Evolutionary conservation across 2,888 invertebrate species (phyloP), one percentile per base, ranked within the genome.

Genomic region (Chelonus formosanus): DNA sequence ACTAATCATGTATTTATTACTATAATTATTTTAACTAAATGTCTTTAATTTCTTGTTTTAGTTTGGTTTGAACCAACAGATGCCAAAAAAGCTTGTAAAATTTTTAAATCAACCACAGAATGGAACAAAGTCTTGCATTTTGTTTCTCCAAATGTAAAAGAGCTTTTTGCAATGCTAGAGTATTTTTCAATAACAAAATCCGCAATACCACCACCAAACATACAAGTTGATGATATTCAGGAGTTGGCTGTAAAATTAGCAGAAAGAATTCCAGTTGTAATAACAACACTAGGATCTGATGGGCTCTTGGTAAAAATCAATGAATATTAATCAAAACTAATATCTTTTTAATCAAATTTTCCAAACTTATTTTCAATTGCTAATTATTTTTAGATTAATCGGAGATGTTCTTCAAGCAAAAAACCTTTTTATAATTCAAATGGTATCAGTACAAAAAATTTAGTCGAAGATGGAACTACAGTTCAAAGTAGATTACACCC

Each of bases 51-150:
- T 69, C 60, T 88, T 20, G 20, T 20, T 20, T 2, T 20, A 91
- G 95, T 95, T 5, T 94, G 95, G 87, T 96, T 91, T 81, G 97
- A 97, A 81, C 95, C 96, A 1, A 96, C 96, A 0, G 96, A 96
- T 77, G 85, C 90, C 76, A 87, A 89, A 72, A 92, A 93, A 79
- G 92, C 94, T 0, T 82, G 85, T 0, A 94, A 92, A 83, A 90
- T 92, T 34, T 91, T 95, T 70, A 64, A 80, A 64, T 20, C 20
- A 20, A 20, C 20, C 20, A 20, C 20, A 20, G 20, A 81, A 45
- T 86, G 86, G 84, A 80, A 84, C 67, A 70, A 75, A 31, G 76
- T 83, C 1, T 76, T 91, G 35, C 84, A 86, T 31, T 89, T 90
- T 73, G 87, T 92, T 4, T 93, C 95, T 1, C 96, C 97, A 0